Conservation (phyloP, 2,113 vertebrate genomes). For the Pseudois nayaur region DNA sequence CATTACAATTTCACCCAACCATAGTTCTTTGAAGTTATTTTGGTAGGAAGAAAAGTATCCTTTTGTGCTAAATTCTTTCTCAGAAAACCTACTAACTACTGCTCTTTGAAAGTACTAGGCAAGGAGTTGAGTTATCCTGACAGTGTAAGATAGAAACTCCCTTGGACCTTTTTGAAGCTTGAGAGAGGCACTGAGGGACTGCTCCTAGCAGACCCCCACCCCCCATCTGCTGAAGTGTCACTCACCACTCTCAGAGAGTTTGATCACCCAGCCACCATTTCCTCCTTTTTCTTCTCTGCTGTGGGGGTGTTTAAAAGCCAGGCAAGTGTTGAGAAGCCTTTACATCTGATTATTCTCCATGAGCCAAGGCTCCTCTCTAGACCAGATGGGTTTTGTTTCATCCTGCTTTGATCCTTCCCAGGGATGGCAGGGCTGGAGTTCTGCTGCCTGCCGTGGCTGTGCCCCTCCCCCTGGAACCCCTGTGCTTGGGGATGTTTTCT, state of each 20-base stretch:
- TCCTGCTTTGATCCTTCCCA: background rate
- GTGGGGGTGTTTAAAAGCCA: background rate
- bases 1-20: background rate
- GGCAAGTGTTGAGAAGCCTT: background rate
- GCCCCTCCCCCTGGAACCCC: background rate
- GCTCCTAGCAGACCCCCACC: background rate
- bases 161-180: background rate
- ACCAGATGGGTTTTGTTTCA: background rate
- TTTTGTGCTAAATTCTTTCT: background rate
- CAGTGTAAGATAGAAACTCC: background rate
- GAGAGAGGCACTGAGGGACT: background rate
- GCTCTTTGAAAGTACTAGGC: background rate
- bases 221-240: rapidly evolving
- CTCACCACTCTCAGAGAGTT: background rate
- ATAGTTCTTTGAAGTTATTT: background rate
- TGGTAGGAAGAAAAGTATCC: background rate
- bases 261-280: rapidly evolving
- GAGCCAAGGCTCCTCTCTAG: background rate
- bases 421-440: background rate
- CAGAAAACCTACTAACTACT: background rate
- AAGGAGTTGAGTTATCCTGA: background rate
- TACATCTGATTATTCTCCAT: background rate
- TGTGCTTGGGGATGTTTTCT: background rate
- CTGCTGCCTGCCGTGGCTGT: background rate
- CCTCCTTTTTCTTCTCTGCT: background rate